Evolutionary conservation across 2,113 vertebrate genomes (phyloP).

Genomic region (Mustela nigripes): DNA sequence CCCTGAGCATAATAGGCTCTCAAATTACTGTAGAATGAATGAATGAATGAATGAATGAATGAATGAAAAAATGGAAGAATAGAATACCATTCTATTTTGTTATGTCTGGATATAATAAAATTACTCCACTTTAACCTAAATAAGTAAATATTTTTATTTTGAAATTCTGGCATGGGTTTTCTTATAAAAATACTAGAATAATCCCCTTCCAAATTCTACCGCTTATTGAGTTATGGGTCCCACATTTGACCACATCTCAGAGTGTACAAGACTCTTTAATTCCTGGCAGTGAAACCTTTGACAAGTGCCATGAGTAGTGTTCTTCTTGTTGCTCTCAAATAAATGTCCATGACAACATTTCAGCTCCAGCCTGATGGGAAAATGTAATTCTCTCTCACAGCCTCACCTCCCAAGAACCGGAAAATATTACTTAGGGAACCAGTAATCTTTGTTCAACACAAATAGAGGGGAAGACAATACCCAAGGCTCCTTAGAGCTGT

Average conservation of each 20-base stretch:
- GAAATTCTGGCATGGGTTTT: constrained; percentile 42
- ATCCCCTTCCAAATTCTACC: constrained; percentile 80
- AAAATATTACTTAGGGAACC: constrained; percentile 74
- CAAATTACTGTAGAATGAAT: not conserved
- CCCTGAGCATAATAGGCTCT: not conserved
- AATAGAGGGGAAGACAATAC: constrained; percentile 76
- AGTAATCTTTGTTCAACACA: constrained; percentile 71
- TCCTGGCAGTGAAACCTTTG: constrained; percentile 74
- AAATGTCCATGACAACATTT: constrained; percentile 18
- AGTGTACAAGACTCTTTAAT: constrained; percentile 71
- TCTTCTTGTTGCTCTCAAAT: not conserved
- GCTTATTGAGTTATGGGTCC: constrained; percentile 68
- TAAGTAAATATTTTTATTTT: not conserved
- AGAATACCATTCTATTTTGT: not conserved
- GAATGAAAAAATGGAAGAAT: not conserved
- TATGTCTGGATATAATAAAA: not conserved
- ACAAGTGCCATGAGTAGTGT: not conserved
- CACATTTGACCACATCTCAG: constrained; percentile 66
- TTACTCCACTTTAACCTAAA: not conserved
- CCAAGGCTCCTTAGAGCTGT: constrained; percentile 77
- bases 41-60: no score
- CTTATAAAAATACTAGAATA: constrained; percentile 62
- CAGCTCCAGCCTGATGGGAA: constrained; percentile 40
- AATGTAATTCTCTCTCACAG: constrained; percentile 72
- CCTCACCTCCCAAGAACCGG: constrained; percentile 32